Evolutionary conservation across 1,140 invertebrate genomes (phyloP), one percentile per base, ranked within the genome.

Genomic region (Drosophila fuyamai): DNA sequence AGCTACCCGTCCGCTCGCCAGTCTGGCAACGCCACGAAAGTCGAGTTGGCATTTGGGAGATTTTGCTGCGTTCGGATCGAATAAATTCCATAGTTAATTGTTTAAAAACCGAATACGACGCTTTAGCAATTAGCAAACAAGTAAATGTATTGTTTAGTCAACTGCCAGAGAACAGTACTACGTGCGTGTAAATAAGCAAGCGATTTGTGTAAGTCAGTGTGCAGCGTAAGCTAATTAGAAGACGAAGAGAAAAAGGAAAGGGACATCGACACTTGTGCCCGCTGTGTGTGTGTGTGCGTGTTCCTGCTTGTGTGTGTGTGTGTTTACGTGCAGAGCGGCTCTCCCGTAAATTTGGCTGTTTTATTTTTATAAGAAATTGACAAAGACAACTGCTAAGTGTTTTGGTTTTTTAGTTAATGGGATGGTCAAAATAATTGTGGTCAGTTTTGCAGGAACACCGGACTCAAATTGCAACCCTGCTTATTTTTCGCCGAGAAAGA

Each of bases 1-100:
- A 10, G 1, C 12, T 44, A 16, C 3, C 43, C 5, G 3, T n/a
- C 43, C 43, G 43, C 14, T 44, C 16, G 43, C 8, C 27, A 29
- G 47, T 48, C 47, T 48, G 47, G 47, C 27, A 48, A 29, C 48
- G n/a, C 32, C 56, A 47, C 43, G 9, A 79, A 79, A 82, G 79
- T 82, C 79, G 81, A 85, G 81, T 85, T 85, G 81, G 81, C 81
- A 85, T 85, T 85, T 85, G 81, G 57, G 57, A 59, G 74, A 82
- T 62, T 73, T 71, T 72, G 46, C 54, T 59, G 50, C 62, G 56
- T 47, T 59, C 50, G 55, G 40, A 58, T n/a, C 32, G 50, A 71
- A 83, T 75, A 83, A 71, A 66, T 74, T 79, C 66, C 66, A 68
- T 63, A 72, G 46, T 77, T 76, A 73, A 81, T 70, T 74, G 51